Percentiles rank a stretch among this genome's conserved stretches.
phyloP scores from a whole-genome alignment of 2,113 vertebrate species.

The Strix aluco region DNA sequence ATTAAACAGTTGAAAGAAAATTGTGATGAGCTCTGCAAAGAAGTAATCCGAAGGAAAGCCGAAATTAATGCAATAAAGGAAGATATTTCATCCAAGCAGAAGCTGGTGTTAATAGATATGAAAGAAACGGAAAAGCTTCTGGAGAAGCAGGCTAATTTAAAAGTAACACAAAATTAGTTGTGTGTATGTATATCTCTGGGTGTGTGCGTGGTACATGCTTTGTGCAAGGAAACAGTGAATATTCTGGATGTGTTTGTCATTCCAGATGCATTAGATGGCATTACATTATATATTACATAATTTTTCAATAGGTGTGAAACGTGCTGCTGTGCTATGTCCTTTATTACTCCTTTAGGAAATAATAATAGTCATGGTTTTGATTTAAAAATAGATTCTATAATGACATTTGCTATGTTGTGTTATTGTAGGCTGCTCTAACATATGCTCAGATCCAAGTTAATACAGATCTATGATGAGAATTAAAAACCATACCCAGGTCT shows the following conservation, averaged over 20 bases:
- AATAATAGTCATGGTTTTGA: background rate
- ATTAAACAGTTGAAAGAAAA: slow-evolving; percentile 76
- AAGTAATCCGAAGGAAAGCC: slow-evolving; percentile 79
- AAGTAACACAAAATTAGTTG: slow-evolving; percentile 71
- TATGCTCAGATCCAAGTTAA: background rate
- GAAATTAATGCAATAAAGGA: slow-evolving; percentile 85
- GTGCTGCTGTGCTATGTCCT: background rate
- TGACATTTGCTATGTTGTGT: background rate
- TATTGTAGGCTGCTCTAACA: background rate
- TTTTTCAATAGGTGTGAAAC: background rate
- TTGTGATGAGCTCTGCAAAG: slow-evolving; percentile 83
- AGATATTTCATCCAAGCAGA: slow-evolving; percentile 76
- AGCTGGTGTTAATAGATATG: slow-evolving; percentile 72
- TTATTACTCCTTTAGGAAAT: background rate
- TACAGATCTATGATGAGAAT: background rate
- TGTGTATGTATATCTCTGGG: background rate
- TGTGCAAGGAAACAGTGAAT: background rate
- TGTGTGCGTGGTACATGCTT: background rate
- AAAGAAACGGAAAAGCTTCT: slow-evolving; percentile 78
- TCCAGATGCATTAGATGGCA: background rate
- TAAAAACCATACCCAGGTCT: background rate
- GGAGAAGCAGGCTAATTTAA: slow-evolving; percentile 72
- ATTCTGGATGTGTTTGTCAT: background rate
- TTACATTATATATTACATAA: background rate
- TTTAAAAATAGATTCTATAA: background rate